Evolutionary conservation across 2,888 invertebrate genomes (phyloP).

Genomic region (Stenotaenia linearis): DNA sequence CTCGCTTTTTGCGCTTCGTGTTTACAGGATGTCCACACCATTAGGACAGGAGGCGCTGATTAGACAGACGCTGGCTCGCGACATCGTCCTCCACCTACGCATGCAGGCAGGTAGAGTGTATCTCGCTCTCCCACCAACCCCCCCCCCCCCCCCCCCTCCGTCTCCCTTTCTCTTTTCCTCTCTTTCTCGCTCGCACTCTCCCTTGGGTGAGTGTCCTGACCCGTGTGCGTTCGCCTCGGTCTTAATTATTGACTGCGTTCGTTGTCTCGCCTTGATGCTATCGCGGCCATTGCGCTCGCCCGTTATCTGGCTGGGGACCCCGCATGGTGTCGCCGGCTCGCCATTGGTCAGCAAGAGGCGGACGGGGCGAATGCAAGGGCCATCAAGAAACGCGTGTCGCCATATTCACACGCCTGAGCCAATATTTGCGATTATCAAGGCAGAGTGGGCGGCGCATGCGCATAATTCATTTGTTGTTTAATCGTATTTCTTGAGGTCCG

Average conservation of each 20-base stretch:
- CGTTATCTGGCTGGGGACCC: slow-evolving; percentile 26
- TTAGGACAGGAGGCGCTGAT: slow-evolving; percentile 26
- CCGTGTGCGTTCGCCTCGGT: slow-evolving; percentile 26
- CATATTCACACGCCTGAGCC: slow-evolving; percentile 15
- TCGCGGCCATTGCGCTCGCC: slow-evolving; percentile 26
- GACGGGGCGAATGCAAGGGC: slow-evolving; percentile 21
- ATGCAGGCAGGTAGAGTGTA: not conserved
- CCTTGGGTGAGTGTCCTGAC: slow-evolving; percentile 26
- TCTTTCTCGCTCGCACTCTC: slow-evolving; percentile 8
- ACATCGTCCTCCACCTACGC: not conserved
- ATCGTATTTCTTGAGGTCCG: slow-evolving; percentile 23
- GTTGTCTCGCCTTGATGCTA: slow-evolving; percentile 26
- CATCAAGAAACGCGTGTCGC: slow-evolving; percentile 23
- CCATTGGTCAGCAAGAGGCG: slow-evolving; percentile 18
- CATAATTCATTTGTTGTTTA: slow-evolving; percentile 19
- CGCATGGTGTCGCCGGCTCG: slow-evolving; percentile 26
- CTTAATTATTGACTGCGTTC: slow-evolving; percentile 20
- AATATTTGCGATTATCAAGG: slow-evolving; percentile 24
- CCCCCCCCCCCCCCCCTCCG: not conserved
- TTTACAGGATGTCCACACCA: slow-evolving; percentile 29
- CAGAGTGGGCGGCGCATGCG: slow-evolving; percentile 26
- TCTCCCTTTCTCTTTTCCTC: not conserved
- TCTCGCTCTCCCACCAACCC: not conserved
- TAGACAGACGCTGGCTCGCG: slow-evolving; percentile 10
- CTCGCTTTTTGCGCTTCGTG: slow-evolving; percentile 24